Evolutionary conservation across 2,888 invertebrate genomes (phyloP), one percentile per base, ranked within the genome.

Genomic region (Halictus ligatus): DNA sequence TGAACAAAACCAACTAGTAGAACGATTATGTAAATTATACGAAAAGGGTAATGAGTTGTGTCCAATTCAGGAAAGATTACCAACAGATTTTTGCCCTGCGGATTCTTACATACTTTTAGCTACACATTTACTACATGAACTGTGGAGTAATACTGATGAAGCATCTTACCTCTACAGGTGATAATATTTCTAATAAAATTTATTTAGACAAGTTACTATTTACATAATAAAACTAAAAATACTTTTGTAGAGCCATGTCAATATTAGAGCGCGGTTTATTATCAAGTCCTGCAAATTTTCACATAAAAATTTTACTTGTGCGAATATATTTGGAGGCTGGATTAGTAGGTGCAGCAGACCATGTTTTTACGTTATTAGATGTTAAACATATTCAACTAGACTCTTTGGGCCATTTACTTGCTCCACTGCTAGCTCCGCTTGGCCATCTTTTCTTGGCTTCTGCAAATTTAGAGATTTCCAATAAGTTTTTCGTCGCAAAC

Each of bases 331-430:
- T 95, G 73, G 95, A 95, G 90, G 93, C 94, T 80, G 95, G 95
- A 85, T 88, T 95, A 35, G 92, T 94, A 75, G 93, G 92, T 46
- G 94, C 93, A 35, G 95, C 95, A 15, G 92, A 94, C 90, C 92
- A 93, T 84, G 89, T 91, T 1, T 94, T 94, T 77, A 85, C 92
- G 58, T 91, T 94, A 79, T 95, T 99, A 93, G 99, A 99, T 93
- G 96, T 98, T 83, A 99, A 99, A 95, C 98, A 99, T 95, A 97
- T 99, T 91, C 99, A 99, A 95, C 96, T 99, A 94, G 98, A 99
- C 95, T 98, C 99, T 0, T 96, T 99, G 94, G 98, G 99, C 89
- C 98, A 98, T 96, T 96, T 98, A 86, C 97, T 98, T 95, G 97
- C 97, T 89, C 97, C 97, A 88, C 96, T 98, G 78, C 96, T 98